A percentile compares a stretch with the other conserved stretches of the same genome.
Conservation (phyloP, 2,888 invertebrate species). For the Thysanoteuthis rhombus region DNA sequence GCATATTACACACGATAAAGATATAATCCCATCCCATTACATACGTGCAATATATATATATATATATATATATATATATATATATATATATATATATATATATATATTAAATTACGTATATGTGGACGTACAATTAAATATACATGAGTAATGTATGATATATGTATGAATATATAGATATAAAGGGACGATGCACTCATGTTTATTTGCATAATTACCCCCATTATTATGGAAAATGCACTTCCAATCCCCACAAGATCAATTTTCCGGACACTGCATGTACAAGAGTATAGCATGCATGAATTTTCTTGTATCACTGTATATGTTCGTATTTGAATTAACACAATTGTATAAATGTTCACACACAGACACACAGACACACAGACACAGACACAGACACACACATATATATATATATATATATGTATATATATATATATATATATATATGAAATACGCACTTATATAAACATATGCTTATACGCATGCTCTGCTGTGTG, state of each 20-base stretch:
- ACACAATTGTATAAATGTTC: neutral
- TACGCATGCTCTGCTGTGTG: neutral
- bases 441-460: neutral
- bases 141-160: no score
- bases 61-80: neutral
- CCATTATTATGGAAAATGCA: no score
- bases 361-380: neutral
- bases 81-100: neutral
- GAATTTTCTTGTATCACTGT: no score
- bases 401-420: neutral
- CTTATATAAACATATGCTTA: neutral
- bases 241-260: no score
- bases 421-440: no score
- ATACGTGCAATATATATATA: neutral
- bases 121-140: no score
- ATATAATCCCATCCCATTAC: no score
- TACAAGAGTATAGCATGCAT: no score
- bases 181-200: neutral
- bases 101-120: neutral
- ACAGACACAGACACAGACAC: neutral
- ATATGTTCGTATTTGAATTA: no score
- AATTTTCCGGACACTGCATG: no score
- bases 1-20: neutral
- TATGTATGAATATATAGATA: neutral
- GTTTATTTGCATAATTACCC: no score